A percentile compares a stretch with the other conserved stretches of the same genome.
phyloP scores from a whole-genome alignment of 2,113 vertebrate genomes.

The Saimiri boliviensis region DNA sequence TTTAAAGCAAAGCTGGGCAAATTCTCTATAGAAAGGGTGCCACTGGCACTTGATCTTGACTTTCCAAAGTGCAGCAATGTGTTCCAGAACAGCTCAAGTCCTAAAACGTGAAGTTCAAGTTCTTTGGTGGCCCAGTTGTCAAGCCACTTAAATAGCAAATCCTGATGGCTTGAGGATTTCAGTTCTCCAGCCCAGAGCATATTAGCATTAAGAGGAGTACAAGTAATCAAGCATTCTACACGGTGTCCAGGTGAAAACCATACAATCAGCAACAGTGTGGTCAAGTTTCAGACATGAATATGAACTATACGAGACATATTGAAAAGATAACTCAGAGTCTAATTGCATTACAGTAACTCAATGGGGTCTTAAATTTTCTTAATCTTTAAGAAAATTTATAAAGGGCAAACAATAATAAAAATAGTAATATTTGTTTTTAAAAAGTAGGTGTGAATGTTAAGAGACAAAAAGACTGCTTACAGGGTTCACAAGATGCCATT shows the following conservation, averaged over 20 bases:
- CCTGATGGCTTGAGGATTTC: slow-evolving; percentile 70
- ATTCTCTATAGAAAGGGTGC: slow-evolving; percentile 72
- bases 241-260: slow-evolving; percentile 74
- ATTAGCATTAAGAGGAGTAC: slow-evolving; percentile 66
- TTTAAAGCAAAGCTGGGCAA: slow-evolving; percentile 84
- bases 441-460: not conserved
- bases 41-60: slow-evolving; percentile 44
- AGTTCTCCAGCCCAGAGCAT: slow-evolving; percentile 70
- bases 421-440: not conserved
- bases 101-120: slow-evolving; percentile 69
- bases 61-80: slow-evolving; percentile 76
- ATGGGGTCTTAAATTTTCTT: not conserved
- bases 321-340: slow-evolving; percentile 66
- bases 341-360: slow-evolving; percentile 61
- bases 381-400: slow-evolving; percentile 40
- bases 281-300: slow-evolving; percentile 79
- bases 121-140: slow-evolving; percentile 69
- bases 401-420: slow-evolving; percentile 56
- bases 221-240: slow-evolving; percentile 55
- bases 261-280: slow-evolving; percentile 80
- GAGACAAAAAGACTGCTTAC: slow-evolving; percentile 23
- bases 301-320: slow-evolving; percentile 71
- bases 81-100: slow-evolving; percentile 51
- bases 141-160: slow-evolving; percentile 75
- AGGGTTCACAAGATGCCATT: slow-evolving; percentile 52